Evolutionary conservation across 2,113 vertebrate genomes (phyloP), one percentile per base, ranked within the genome.

Genomic region (Hiodon tergisus): DNA sequence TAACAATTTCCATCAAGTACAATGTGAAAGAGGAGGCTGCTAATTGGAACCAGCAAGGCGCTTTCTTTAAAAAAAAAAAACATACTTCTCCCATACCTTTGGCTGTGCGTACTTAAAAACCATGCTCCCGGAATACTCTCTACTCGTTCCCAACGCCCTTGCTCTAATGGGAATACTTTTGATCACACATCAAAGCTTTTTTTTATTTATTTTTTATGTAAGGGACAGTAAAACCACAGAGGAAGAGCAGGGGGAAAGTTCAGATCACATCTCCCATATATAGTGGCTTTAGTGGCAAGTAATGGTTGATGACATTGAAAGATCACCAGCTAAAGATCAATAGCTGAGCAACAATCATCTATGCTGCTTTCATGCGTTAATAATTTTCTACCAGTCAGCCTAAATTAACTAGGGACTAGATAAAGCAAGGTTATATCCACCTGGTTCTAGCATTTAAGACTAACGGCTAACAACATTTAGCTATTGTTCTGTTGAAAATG

Each of bases 31-130:
- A 88, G 85, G 84, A 89, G 83, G 85, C 84, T 83, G 82, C 88
- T 90, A 89, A 90, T 89, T 89, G 85, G 87, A 90, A 87, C 81
- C 88, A 88, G 84, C 86, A 86, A 69, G n/a, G 17, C 17, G 48
- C 58, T 76, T 76, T 76, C 47, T 69, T 70, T 3, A 74, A 65
- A 31, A 31, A 31, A 48, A 66, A 66, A 66, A 31, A 5, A 11
- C 7, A 69, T 6, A 3, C 10, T 31, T 46, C 47, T 59, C 67
- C n/a, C 62, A 11, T 54, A 8, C 3, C 5, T 57, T 47, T 52
- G 17, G 9, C 3, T 7, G 52, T 4, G 16, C 48, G 11, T 67
- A 76, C 76, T 75, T 65, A 83, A 76, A 78, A 75, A 80, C 75
- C 17, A 74, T 77, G 81, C 81, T 78, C 76, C 75, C 47, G 4